A percentile compares a stretch with the other conserved stretches of the same genome.
phyloP scores from a whole-genome alignment of 2,113 vertebrate genomes.

The Elanoides forficatus region DNA sequence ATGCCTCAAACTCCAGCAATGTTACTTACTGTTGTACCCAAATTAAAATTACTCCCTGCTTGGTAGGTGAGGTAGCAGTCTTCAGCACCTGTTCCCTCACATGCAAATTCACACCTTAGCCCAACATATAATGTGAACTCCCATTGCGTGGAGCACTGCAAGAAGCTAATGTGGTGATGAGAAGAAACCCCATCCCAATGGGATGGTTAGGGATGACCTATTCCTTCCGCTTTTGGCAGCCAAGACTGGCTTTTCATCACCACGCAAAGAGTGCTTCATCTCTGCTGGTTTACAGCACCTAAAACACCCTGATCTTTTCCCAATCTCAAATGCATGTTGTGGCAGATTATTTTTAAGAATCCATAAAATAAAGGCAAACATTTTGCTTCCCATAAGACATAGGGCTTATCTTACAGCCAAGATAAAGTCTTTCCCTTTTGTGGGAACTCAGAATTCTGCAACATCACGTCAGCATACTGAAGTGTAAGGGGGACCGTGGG shows the following conservation, averaged over 20 bases:
- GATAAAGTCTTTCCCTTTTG: neutral
- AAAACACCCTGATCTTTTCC: neutral
- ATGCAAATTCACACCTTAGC: neutral
- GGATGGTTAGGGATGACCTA: too few relatives aligned
- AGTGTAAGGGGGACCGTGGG: neutral
- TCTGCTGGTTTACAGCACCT: neutral
- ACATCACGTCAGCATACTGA: neutral
- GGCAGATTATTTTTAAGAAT: neutral
- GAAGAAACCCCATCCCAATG: neutral
- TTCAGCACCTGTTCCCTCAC: neutral
- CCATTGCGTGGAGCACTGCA: fast-evolving
- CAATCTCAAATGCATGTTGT: fast-evolving
- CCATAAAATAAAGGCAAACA: neutral
- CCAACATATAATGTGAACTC: neutral
- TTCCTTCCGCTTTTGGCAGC: neutral
- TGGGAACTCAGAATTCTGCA: neutral
- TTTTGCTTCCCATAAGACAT: neutral
- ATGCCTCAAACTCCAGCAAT: fast-evolving
- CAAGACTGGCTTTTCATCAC: neutral
- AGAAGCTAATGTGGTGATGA: fast-evolving
- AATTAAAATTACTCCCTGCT: neutral
- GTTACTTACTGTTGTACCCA: fast-evolving
- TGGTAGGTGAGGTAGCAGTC: fast-evolving
- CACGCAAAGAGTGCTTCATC: fast-evolving
- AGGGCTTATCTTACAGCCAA: neutral